A percentile compares a stretch with the other conserved stretches of the same genome.
Evolutionary conservation across 2,797 vertebrate genomes (phyloP).

Genomic region (Choloepus didactylus): DNA sequence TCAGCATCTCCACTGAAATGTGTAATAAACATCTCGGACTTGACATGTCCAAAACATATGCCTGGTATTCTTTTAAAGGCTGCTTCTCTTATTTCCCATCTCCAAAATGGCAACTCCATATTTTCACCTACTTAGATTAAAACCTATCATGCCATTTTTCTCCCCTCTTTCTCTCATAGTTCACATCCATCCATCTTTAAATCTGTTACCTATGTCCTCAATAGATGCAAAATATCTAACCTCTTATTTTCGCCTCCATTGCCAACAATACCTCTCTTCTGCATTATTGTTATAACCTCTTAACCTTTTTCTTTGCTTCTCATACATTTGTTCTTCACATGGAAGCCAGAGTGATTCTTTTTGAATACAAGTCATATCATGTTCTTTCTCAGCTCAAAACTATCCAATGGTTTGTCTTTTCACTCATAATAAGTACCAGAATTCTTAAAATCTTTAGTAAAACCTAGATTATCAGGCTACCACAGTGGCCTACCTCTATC

Average conservation of each 20-base stretch:
- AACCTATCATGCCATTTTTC: neutral
- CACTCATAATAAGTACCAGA: neutral
- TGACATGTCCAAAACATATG: neutral
- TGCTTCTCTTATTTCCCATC: neutral
- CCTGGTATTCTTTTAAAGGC: neutral
- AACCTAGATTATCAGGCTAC: neutral
- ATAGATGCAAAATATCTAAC: neutral
- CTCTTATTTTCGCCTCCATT: neutral
- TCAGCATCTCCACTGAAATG: conserved; percentile 30
- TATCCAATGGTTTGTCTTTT: neutral
- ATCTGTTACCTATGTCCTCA: neutral
- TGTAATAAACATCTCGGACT: neutral
- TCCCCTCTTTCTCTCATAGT: neutral
- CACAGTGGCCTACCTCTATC: neutral
- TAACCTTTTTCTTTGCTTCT: neutral
- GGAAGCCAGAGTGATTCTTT: neutral
- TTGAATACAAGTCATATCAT: neutral
- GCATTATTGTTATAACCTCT: neutral
- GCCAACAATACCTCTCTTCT: neutral
- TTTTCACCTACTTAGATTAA: neutral
- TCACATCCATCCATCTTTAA: neutral
- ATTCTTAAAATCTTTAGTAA: neutral
- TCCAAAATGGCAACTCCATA: neutral
- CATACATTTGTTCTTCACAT: neutral
- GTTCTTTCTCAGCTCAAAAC: neutral